Conservation (phyloP, 2,888 invertebrate species). For the Brenthis daphne region DNA sequence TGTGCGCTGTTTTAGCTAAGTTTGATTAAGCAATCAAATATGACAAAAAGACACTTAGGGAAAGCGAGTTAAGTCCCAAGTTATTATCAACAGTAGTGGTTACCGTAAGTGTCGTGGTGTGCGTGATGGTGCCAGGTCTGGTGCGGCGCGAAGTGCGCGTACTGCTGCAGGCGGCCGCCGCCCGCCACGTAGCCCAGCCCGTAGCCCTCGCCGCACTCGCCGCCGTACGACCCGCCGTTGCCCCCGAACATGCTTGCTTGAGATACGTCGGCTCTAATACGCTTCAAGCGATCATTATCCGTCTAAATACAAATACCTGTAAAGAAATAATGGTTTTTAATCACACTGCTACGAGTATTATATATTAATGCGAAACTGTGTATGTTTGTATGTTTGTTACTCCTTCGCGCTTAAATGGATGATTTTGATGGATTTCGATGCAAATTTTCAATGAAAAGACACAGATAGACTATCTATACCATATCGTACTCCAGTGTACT, state of each 20-base stretch:
- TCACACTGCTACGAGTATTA: too few species aligned
- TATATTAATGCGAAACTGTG: too few species aligned
- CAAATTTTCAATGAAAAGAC: too few species aligned
- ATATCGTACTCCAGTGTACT: too few species aligned
- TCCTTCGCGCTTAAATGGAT: too few species aligned
- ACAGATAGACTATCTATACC: too few species aligned
- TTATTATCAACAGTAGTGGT: neutral
- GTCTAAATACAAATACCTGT: slow-evolving; percentile 2
- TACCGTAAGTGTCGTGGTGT: slow-evolving; percentile 73
- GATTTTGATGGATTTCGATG: too few species aligned
- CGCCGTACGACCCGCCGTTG: slow-evolving; percentile 50
- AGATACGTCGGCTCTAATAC: neutral
- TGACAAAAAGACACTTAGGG: too few species aligned
- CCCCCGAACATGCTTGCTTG: slow-evolving; percentile 43
- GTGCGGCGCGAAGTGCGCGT: slow-evolving; percentile 74
- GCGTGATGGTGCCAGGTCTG: slow-evolving; percentile 76
- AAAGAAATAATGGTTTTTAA: neutral
- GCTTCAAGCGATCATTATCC: slow-evolving; percentile 19
- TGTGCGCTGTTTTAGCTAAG: too few species aligned
- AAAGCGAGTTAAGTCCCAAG: neutral
- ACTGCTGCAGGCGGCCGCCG: slow-evolving; percentile 70
- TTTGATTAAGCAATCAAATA: too few species aligned
- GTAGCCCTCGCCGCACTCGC: slow-evolving; percentile 46
- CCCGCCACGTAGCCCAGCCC: slow-evolving; percentile 68
- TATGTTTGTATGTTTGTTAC: too few species aligned